Base-by-base conservation (phyloP, 2,888 invertebrate genomes). In the Drosophila algonquin region DNA sequence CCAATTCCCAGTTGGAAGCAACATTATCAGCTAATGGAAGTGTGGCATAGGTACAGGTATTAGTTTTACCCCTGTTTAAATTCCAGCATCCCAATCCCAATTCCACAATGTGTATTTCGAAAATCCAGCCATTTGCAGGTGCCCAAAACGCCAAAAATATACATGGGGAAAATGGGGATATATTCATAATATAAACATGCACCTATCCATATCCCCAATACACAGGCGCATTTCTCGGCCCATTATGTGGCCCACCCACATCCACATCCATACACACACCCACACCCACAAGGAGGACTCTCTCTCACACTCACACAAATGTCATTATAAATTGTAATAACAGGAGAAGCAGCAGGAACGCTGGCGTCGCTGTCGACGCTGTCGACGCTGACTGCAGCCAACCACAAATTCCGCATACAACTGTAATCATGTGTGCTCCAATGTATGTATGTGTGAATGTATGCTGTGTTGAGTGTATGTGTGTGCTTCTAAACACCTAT, bases 291-390 rank as follows among this genome's bases (percentile, higher is more conserved):
- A 32, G 44, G 24, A 46, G 52, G 35, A 35, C 32, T 12, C 48
- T 12, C 32, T 52, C 35, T 52, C 21, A 62, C 50, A 73, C 63
- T 64, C 77, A 89, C 68, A 77, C 87, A 82, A 85, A 89, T 88
- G 90, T 90, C 90, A 89, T 89, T 89, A 89, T 89, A 89, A 89
- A 89, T 89, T 89, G 90, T 90, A 89, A 89, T 90, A 90, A 88
- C 85, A 87, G 77, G 68, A 73, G 40, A n/a, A 40, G 40, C 14
- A 40, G 76, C 86, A 80, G 76, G 64, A 79, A 77, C 76, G 89
- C 73, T 56, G 63, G 64, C 74, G 62, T 40, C 67, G 32, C 48
- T 40, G 65, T 55, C 60, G 45, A 46, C 67, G 32, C 48, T 40
- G 65, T 55, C 60, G 45, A 46, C 80, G 77, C 52, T 52, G 71